A percentile compares a stretch with the other conserved stretches of the same genome.
Evolutionary conservation across 2,888 invertebrate genomes (phyloP).

Genomic region (Plagodis pulveraria): DNA sequence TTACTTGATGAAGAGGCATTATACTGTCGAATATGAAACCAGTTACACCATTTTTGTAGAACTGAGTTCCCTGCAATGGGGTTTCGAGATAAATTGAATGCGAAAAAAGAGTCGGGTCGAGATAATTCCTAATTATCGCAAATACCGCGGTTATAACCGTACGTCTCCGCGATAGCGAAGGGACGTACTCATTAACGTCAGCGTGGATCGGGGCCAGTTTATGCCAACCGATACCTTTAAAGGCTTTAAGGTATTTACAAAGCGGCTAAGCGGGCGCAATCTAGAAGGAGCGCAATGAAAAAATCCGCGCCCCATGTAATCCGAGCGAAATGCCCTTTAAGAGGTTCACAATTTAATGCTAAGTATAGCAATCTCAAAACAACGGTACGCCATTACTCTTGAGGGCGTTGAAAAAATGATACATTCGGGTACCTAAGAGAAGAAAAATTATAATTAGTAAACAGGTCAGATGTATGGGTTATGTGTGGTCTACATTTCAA

Average conservation of each 20-base stretch:
- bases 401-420: slow-evolving; percentile 80
- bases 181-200: slow-evolving; percentile 80
- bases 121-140: slow-evolving; percentile 67
- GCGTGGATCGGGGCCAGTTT: slow-evolving; percentile 71
- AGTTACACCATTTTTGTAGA: slow-evolving; percentile 50
- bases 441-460: slow-evolving; percentile 66
- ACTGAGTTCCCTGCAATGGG: slow-evolving; percentile 60
- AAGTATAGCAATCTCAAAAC: slow-evolving; percentile 77
- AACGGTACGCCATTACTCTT: slow-evolving; percentile 63
- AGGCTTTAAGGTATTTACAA: slow-evolving; percentile 82
- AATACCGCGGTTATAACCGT: slow-evolving; percentile 69
- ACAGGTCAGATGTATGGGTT: slow-evolving; percentile 66
- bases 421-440: slow-evolving; percentile 52
- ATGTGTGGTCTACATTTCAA: no score
- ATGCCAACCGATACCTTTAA: slow-evolving; percentile 78
- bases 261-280: slow-evolving; percentile 71
- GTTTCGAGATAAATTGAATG: slow-evolving; percentile 57
- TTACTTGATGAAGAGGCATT: slow-evolving; percentile 64
- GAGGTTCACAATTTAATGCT: slow-evolving; percentile 80
- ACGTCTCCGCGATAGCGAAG: slow-evolving; percentile 76
- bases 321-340: slow-evolving; percentile 73
- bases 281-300: slow-evolving; percentile 67
- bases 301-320: slow-evolving; percentile 68
- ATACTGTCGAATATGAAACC: slow-evolving; percentile 17
- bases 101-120: slow-evolving; percentile 50